Evolutionary conservation across 2,113 vertebrate species (phyloP), one percentile per base, ranked within the genome.

Genomic region (Nibea albiflora): DNA sequence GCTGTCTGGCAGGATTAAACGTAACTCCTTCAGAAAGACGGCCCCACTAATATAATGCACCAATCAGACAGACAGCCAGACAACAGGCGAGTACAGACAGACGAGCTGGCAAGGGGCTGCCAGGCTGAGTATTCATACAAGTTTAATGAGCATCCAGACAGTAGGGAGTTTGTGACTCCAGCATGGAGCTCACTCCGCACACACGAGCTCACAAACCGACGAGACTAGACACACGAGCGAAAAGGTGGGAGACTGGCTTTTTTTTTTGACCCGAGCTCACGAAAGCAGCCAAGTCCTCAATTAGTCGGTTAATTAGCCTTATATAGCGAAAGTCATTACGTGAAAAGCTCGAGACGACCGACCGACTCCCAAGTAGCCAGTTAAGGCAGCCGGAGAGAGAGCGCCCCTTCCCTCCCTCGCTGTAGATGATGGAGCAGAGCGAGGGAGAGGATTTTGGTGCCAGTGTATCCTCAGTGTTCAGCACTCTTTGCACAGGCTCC

Each of bases 101-200:
- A 82, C 78, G 61, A 80, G 69, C 79, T 76, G 85, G 73, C 84
- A 80, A 81, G 78, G 81, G 82, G 80, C 86, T 85, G 86, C 81
- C 87, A 85, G 85, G 83, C 90, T 78, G 78, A 89, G 81, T 90
- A 88, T 88, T 94, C 94, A 94, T 96, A 85, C 92, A 95, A 94
- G 89, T 95, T 95, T 94, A 93, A 95, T 96, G 87, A 94, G 91
- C 85, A 89, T 93, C 70, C 83, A 89, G 90, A 88, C 92, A 90
- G 92, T 85, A 63, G 86, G 87, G 92, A 90, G 89, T 83, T 87
- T 86, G 78, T 81, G 89, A 72, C 88, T 91, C 82, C 82, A 72
- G 81, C 85, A 71, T 84, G 54, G 80, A 85, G 75, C 84, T 73
- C 79, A n/a, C 80, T 83, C 77, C 77, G 63, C 86, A 81, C 81